Conservation (phyloP, 2,888 invertebrate genomes). For the Spatulosminthurus flaviceps region DNA sequence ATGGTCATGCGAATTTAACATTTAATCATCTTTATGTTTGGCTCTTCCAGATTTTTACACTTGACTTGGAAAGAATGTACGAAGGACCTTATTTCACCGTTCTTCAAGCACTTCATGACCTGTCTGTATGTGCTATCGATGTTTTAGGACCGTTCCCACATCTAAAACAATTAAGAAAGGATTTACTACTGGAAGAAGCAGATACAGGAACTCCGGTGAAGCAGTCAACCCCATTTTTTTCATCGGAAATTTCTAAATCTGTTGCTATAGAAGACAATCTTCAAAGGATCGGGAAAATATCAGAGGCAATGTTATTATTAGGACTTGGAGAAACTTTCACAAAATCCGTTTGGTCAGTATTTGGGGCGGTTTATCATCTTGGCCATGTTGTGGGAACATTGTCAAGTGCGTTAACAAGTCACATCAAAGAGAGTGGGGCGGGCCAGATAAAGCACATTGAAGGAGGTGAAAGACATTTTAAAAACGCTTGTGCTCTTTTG, state of each 20-base stretch:
- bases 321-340: conserved; percentile 81
- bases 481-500: conserved; percentile 60
- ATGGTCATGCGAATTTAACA: not conserved
- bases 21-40: not conserved
- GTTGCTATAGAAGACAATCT: conserved; percentile 57
- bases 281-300: conserved; percentile 55
- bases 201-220: conserved; percentile 55
- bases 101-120: conserved; percentile 61
- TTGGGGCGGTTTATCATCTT: conserved; percentile 94
- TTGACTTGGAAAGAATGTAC: conserved; percentile 82
- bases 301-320: conserved; percentile 77
- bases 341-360: conserved; percentile 83
- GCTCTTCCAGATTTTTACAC: conserved; percentile 67
- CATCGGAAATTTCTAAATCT: conserved; percentile 60
- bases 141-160: conserved; percentile 60
- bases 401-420: conserved; percentile 54
- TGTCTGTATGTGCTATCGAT: conserved; percentile 61
- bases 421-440: conserved; percentile 61
- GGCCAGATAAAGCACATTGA: conserved; percentile 58
- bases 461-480: conserved; percentile 59
- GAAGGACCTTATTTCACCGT: conserved; percentile 60
- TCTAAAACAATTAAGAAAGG: conserved; percentile 61
- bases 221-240: conserved; percentile 57
- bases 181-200: conserved; percentile 58
- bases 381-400: conserved; percentile 74